These are phyloP conservation scores for Oreochromis spilurus DNA, from an alignment of 2,113 vertebrate species.

Conservation along the genomic window DNA sequence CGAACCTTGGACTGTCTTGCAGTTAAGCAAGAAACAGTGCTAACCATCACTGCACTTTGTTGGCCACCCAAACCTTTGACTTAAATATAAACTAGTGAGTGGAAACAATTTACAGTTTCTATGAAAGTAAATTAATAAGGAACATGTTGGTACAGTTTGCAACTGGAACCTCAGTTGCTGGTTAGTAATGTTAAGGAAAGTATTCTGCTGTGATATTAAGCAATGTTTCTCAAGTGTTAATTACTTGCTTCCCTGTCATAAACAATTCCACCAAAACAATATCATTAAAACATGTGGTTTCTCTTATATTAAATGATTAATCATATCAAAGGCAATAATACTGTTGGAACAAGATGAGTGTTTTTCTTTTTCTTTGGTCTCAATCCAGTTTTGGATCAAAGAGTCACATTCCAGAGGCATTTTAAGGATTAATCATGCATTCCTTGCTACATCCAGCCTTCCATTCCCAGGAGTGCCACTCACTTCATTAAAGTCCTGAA, in stretches of 20 bases:
- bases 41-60: not conserved
- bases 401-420: conserved; percentile 46
- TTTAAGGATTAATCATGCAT: conserved; percentile 55
- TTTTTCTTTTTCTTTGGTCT: conserved; percentile 12
- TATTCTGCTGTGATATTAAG: not conserved
- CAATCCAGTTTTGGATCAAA: not conserved
- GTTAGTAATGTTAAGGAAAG: not conserved
- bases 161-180: not conserved
- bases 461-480: conserved; percentile 42
- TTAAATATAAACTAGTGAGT: not conserved
- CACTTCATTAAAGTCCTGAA: conserved; percentile 46
- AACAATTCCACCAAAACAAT: not conserved
- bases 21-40: not conserved
- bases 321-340: conserved; percentile 32
- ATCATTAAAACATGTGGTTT: conserved; percentile 9
- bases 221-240: not conserved
- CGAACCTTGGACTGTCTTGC: not conserved
- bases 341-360: not conserved
- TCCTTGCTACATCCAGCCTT: conserved; percentile 28
- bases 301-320: conserved; percentile 31
- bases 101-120: not conserved
- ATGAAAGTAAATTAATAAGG: not conserved
- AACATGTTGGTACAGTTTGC: not conserved
- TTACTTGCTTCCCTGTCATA: not conserved
- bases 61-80: not conserved